These are phyloP conservation scores for Forficula auricularia DNA, from an alignment of 1,140 invertebrate genomes.

Conservation along the genomic window DNA sequence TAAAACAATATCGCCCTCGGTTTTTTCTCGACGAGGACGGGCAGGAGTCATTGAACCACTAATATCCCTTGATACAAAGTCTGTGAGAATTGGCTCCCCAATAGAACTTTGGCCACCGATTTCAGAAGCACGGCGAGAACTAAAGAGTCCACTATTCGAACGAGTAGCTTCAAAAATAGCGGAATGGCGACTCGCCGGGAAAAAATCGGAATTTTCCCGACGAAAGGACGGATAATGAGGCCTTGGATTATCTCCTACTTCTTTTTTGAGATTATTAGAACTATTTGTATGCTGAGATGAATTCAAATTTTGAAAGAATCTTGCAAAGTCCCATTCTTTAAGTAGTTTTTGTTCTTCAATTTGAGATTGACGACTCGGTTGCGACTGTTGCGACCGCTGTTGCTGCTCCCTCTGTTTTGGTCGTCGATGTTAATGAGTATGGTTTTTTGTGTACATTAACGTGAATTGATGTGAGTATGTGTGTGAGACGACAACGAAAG, in stretches of 20 bases:
- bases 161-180: conserved; percentile 33
- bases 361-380: conserved; percentile 30
- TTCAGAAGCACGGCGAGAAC: conserved; percentile 41
- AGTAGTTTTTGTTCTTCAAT: conserved; percentile 52
- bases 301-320: conserved; percentile 51
- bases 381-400: background rate
- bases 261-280: conserved; percentile 9
- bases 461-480: too few species aligned
- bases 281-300: conserved; percentile 1
- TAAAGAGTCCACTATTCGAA: conserved; percentile 42
- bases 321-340: conserved; percentile 66
- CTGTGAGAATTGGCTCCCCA: conserved; percentile 50
- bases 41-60: conserved; percentile 14
- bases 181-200: conserved; percentile 54
- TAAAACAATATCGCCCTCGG: conserved; percentile 65
- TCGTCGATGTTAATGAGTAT: too few species aligned
- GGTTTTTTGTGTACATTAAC: too few species aligned
- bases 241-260: conserved; percentile 21
- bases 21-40: conserved; percentile 61
- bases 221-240: conserved; percentile 54
- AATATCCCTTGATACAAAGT: too few species aligned
- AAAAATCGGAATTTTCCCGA: conserved; percentile 63
- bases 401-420: too few species aligned
- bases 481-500: too few species aligned
- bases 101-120: conserved; percentile 26